Evolutionary conservation across 2,888 invertebrate genomes (phyloP).

Genomic region (Aquatica leii): DNA sequence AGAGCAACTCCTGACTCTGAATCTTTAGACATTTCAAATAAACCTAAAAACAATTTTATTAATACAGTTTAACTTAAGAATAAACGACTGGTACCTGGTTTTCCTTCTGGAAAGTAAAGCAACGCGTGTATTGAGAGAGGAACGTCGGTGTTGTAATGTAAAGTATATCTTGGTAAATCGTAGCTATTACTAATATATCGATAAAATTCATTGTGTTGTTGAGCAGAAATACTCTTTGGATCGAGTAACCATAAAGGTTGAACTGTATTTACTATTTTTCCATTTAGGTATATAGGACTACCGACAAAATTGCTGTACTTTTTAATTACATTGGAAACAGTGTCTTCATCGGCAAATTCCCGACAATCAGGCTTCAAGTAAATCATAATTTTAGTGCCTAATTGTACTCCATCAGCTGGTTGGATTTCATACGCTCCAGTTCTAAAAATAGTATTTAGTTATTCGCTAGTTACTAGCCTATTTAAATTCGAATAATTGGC

Average conservation of each 20-base stretch:
- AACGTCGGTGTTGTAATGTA: conserved; percentile 94
- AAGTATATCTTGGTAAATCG: conserved; percentile 86
- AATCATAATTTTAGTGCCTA: conserved; percentile 93
- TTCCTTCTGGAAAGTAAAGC: conserved; percentile 93
- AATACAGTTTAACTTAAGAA: not conserved
- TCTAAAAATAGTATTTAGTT: conserved; percentile 58
- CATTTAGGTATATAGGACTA: conserved; percentile 90
- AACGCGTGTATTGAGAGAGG: conserved; percentile 91
- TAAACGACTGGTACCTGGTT: conserved; percentile 52
- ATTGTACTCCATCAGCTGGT: conserved; percentile 82
- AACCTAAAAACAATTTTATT: conserved; percentile 60
- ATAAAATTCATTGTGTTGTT: conserved; percentile 94
- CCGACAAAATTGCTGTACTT: conserved; percentile 99
- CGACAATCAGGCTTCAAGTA: conserved; percentile 88
- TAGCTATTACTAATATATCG: conserved; percentile 86
- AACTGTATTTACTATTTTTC: conserved; percentile 86
- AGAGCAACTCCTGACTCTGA: conserved; percentile 86
- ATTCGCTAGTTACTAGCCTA: no score
- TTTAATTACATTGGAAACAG: conserved; percentile 84
- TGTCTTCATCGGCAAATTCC: conserved; percentile 88
- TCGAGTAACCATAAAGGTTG: conserved; percentile 94
- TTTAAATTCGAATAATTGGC: no score
- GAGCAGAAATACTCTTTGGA: conserved; percentile 82
- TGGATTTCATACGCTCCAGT: conserved; percentile 90
- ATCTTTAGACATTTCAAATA: conserved; percentile 91